Evolutionary conservation across 2,797 vertebrate species (phyloP), one percentile per base, ranked within the genome.

Genomic region (Brachymystax lenok): DNA sequence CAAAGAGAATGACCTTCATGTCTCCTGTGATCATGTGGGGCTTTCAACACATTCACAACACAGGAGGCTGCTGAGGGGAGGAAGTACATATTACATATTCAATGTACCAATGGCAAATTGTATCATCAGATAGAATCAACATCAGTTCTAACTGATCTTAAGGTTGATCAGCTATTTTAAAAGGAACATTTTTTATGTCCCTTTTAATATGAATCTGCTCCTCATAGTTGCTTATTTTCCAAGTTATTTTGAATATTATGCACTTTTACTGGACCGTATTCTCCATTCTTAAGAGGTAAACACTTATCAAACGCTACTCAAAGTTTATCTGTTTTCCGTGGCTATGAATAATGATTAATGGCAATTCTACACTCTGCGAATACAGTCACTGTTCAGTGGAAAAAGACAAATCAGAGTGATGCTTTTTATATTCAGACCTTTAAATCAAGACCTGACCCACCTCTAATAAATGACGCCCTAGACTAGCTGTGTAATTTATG

Each of bases 371-470:
- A 78, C 74, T 76, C 78, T 84, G 73, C 3, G 28, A 71, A 72
- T 80, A 82, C 66, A 83, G 78, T 46, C 83, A 88, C 78, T 81
- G 85, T 85, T 85, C 71, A 83, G 71, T 77, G 59, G 52, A 79
- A 83, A 82, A 72, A 86, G 82, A 91, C 82, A 88, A 89, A 88
- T 89, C 87, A 88, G 80, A 78, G 75, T 81, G 77, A 77, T 83
- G 27, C 79, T 81, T 91, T 92, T 92, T 90, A 90, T 92, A 93
- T 86, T 83, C 73, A 76, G 79, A 89, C 89, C 88, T 93, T 92
- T 92, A 89, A 90, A 90, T 90, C 87, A 89, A 80, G 86, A 74
- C 78, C 80, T 90, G 90, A 91, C 90, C 91, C 83, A 73, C 86
- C 83, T 87, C 84, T 91, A 91, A 92, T 89, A 89, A 91, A 84